These are phyloP conservation scores for Microtus ochrogaster DNA, from an alignment of 2,113 vertebrate genomes.

Conservation along the genomic window DNA sequence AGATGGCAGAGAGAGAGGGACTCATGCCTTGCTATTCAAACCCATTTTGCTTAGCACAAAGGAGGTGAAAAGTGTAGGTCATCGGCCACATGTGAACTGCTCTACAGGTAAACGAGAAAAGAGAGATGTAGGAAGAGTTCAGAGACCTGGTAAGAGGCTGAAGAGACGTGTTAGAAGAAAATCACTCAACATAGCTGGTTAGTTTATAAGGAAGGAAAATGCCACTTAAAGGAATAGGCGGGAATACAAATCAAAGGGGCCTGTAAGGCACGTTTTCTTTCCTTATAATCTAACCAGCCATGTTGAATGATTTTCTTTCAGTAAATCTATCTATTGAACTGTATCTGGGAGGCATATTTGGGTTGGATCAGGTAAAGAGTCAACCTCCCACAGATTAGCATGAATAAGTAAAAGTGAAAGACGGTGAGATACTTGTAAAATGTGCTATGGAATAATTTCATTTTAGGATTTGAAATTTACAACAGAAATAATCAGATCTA, in stretches of 20 bases:
- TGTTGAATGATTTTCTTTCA: not conserved
- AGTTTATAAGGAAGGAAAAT: not conserved
- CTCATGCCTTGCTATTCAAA: not conserved
- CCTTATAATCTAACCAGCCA: slow-evolving; percentile 1
- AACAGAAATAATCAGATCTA: not conserved
- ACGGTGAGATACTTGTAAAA: not conserved
- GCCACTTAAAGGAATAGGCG: not conserved
- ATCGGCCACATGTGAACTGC: not conserved
- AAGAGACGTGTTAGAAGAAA: not conserved
- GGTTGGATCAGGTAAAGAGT: not conserved
- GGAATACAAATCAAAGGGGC: not conserved
- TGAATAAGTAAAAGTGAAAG: not conserved
- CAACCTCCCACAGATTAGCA: slow-evolving; percentile 2
- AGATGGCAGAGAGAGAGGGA: slow-evolving; percentile 1
- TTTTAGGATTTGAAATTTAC: slow-evolving; percentile 31
- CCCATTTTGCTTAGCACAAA: slow-evolving; percentile 28
- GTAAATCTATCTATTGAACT: not conserved
- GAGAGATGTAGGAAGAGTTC: slow-evolving; percentile 37
- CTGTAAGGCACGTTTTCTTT: not conserved
- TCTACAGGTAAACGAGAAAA: not conserved
- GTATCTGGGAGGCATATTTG: not conserved
- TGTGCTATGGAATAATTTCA: slow-evolving; percentile 11
- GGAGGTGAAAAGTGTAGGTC: not conserved
- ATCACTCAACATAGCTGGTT: not conserved
- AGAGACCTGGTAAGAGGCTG: not conserved